Percentiles rank a stretch among this genome's conserved stretches.
Conservation (phyloP, 2,113 vertebrate species). For the Eulacestoma nigropectus region DNA sequence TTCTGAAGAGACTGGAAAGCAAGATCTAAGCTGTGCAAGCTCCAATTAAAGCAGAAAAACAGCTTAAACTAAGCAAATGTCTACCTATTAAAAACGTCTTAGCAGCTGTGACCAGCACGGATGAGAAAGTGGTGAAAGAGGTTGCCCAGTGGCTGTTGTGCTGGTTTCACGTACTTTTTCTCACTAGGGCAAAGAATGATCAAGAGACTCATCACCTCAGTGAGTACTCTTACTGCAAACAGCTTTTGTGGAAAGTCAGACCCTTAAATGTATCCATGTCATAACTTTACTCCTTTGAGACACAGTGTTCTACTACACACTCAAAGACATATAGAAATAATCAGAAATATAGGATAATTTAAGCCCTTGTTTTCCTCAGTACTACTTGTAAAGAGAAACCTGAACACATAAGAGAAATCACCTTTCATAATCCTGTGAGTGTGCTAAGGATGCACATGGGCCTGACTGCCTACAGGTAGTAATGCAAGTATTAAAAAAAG, state of each 20-base stretch:
- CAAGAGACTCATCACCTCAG: constrained; percentile 23
- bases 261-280: neutral
- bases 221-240: neutral
- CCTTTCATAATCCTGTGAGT: neutral
- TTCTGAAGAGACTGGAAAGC: neutral
- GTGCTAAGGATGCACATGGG: neutral
- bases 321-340: neutral
- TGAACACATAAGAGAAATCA: neutral
- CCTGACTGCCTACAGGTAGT: neutral
- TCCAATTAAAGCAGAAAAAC: neutral
- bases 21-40: neutral
- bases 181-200: constrained; percentile 7
- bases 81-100: neutral
- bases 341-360: neutral
- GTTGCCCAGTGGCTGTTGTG: neutral
- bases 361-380: neutral
- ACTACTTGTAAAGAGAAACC: neutral
- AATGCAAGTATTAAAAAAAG: neutral
- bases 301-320: neutral
- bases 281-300: neutral
- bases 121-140: neutral
- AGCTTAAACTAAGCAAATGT: neutral
- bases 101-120: neutral
- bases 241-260: neutral
- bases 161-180: neutral